Base-by-base conservation (phyloP, 2,113 vertebrate genomes). In the Ailuropoda melanoleuca region DNA sequence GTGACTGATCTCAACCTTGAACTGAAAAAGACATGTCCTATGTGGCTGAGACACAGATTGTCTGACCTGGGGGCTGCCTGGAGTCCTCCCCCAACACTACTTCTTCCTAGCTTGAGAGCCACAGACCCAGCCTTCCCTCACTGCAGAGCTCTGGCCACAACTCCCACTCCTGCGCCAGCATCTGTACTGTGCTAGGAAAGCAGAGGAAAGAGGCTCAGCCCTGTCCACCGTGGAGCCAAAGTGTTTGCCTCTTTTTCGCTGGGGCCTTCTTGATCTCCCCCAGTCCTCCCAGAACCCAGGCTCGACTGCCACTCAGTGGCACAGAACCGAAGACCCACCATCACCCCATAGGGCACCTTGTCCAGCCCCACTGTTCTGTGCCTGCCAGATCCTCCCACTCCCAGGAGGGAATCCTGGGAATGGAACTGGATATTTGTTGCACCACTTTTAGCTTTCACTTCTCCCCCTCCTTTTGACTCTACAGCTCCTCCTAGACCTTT, bases 1-100 rank as follows among this genome's bases (percentile, higher is more conserved):
- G 99, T 99, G 96, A 99, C 99, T 96, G 99, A 99, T 97, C 99
- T 99, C 96, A 99, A 99, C 98, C 99, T 99, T 99, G 99, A 99
- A 99, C 99, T 98, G 87, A 95, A 64, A 95, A 88, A 95, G 93
- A 93, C 97, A 55, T 97, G 93, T 43, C 88, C 14, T n/a, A 93
- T 92, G 97, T 87, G 97, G 96, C 96, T 95, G 93, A 90, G 94
- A 98, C 98, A 98, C 96, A 95, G 88, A 98, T 96, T 78, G 46
- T 97, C 97, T 98, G 88, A 95, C 78, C 82, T 95, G 62, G 95
- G 93, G 92, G 66, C 89, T 96, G 91, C 78, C 70, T 87, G 89
- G 91, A 93, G 75, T 48, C 34, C 39, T 75, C 39, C 78, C 39
- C 21, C 9, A 62, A 56, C 6, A n/a, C 48, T 23, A 80, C 21